Evolutionary conservation across 2,797 vertebrate species (phyloP).

Genomic region (Sebastes jordani): DNA sequence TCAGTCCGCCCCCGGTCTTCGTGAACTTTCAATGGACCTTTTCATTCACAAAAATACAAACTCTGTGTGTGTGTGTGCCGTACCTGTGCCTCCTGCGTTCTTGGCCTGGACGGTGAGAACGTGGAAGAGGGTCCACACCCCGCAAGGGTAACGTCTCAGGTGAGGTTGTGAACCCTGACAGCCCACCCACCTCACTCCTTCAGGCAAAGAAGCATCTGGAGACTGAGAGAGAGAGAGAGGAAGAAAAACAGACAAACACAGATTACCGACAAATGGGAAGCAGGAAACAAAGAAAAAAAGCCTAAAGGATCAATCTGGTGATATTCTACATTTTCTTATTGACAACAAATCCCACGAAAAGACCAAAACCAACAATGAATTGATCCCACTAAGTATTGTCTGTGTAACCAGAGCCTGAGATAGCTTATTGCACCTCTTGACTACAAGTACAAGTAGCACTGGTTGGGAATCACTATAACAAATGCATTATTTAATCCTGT

Average conservation of each 20-base stretch:
- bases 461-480: background rate
- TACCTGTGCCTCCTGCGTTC: conserved; percentile 57
- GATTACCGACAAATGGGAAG: background rate
- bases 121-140: conserved; percentile 93
- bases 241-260: conserved; percentile 15
- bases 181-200: conserved; percentile 87
- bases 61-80: conserved; percentile 12
- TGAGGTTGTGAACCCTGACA: conserved; percentile 89
- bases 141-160: conserved; percentile 90
- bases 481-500: background rate
- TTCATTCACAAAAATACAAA: conserved; percentile 9
- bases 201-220: conserved; percentile 76
- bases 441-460: background rate
- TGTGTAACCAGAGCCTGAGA: background rate
- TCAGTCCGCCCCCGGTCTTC: background rate
- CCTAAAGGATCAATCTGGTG: background rate
- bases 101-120: conserved; percentile 87
- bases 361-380: background rate
- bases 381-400: background rate
- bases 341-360: background rate
- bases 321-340: background rate
- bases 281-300: background rate
- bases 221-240: conserved; percentile 63
- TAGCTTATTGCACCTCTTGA: background rate
- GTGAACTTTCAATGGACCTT: conserved; percentile 26